Evolutionary conservation across 2,113 vertebrate genomes (phyloP), one percentile per base, ranked within the genome.

Genomic region (Corvus hawaiiensis): DNA sequence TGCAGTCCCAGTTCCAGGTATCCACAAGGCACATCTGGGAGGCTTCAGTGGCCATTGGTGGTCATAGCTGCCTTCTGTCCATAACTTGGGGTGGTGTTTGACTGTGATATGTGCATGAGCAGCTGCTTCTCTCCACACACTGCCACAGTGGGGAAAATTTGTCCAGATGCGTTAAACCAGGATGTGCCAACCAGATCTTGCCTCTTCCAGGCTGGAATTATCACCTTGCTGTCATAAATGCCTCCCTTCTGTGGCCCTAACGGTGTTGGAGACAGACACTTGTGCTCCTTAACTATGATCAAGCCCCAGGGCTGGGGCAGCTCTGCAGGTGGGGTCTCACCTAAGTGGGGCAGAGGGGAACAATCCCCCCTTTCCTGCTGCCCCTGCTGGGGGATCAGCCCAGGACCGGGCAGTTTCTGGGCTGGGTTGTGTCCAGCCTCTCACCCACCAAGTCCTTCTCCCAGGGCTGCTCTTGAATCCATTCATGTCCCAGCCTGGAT

Each of bases 131-230:
- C 11, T 28, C 23, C 55, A 17, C 30, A 20, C 27, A 2, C 19
- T 9, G 22, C n/a, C 58, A 27, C 33, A 4, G 23, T 0, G 18
- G 14, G 37, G 33, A 46, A 24, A n/a, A 4, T 9, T 10, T 33
- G 28, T 16, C 19, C 3, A 1, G 33, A 16, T 0, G 0, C 0
- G 1, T 24, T 7, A 27, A 39, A 54, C 28, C 46, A 13, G 73
- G 55, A 5, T 11, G 11, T 16, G 37, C 54, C 3, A 0, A 22
- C 3, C 46, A 28, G 28, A 39, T 10, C n/a, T 14, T 17, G 23
- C 27, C 39, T 30, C 39, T 62, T 37, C 74, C 39, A n/a, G 39
- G n/a, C 33, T 39, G 64, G 56, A 30, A n/a, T 39, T 3, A 4
- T 27, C 39, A 33, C 23, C 19, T n/a, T 46, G 33, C 48, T 20